These are phyloP conservation scores for Drosophila biarmipes DNA, from an alignment of 1,140 invertebrate genomes.

Conservation along the genomic window DNA sequence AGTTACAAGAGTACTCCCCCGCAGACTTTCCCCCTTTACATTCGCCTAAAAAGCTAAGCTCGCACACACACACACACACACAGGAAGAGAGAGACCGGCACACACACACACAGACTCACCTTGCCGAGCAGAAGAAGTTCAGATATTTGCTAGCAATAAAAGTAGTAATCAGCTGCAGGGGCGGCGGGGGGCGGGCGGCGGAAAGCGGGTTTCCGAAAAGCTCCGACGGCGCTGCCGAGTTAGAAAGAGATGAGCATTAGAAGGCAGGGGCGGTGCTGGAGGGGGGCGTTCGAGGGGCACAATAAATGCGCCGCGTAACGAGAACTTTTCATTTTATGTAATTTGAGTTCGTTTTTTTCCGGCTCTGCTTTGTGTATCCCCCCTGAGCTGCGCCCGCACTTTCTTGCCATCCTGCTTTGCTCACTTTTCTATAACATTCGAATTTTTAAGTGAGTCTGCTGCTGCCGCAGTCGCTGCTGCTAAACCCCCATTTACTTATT, in stretches of 20 bases:
- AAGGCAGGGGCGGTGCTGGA: constrained; percentile 29
- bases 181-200: constrained; percentile 1
- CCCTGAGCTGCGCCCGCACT: constrained; percentile 3
- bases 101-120: constrained; percentile 55
- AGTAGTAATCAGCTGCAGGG: constrained; percentile 82
- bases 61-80: constrained; percentile 54
- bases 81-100: constrained; percentile 17
- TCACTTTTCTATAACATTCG: constrained; percentile 81
- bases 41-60: constrained; percentile 78
- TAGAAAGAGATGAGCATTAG: constrained; percentile 84
- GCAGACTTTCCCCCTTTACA: constrained; percentile 39
- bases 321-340: constrained; percentile 83
- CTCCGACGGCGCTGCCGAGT: constrained; percentile 62
- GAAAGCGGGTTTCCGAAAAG: constrained; percentile 12
- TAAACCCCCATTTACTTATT: not conserved
- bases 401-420: constrained; percentile 54
- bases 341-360: constrained; percentile 70
- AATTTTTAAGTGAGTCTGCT: constrained; percentile 79
- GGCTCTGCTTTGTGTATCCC: constrained; percentile 26
- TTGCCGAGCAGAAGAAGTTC: constrained; percentile 66
- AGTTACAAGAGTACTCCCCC: constrained; percentile 60
- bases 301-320: constrained; percentile 81
- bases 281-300: not conserved
- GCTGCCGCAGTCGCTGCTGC: not conserved
- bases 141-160: constrained; percentile 84